Evolutionary conservation across 2,113 vertebrate species (phyloP).

Genomic region (Struthidea cinerea): DNA sequence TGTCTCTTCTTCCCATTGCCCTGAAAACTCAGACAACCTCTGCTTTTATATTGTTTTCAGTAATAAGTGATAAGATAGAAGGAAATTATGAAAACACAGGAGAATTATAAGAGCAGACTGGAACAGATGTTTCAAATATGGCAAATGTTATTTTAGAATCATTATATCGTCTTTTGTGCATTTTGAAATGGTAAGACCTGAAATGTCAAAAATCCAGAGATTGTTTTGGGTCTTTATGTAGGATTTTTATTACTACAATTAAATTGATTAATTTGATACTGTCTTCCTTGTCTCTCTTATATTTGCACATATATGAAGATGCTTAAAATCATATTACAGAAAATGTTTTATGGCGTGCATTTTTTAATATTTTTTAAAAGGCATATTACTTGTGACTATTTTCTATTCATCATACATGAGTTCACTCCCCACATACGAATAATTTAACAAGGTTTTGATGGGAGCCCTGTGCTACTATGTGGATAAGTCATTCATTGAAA

Average conservation of each 20-base stretch:
- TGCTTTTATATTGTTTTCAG: background rate
- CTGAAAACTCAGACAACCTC: background rate
- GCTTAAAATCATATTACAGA: background rate
- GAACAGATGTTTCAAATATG: conserved; percentile 16
- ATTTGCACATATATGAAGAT: background rate
- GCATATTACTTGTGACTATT: background rate
- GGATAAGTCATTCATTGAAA: background rate
- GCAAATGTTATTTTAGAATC: conserved; percentile 16
- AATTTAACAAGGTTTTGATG: background rate
- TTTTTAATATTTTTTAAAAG: background rate
- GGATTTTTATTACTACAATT: background rate
- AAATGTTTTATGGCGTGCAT: background rate
- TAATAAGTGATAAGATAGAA: background rate
- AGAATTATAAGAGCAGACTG: background rate
- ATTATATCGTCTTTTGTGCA: background rate
- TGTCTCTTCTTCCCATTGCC: background rate
- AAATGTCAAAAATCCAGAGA: background rate
- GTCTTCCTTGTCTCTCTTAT: background rate
- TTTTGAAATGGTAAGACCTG: background rate
- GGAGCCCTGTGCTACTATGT: background rate
- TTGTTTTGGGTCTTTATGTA: background rate
- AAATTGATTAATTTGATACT: background rate
- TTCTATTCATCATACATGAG: background rate
- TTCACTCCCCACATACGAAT: rapidly evolving
- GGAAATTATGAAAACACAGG: background rate